Evolutionary conservation across 2,797 vertebrate species (phyloP), one percentile per base, ranked within the genome.

Genomic region (Eospalax fontanierii): DNA sequence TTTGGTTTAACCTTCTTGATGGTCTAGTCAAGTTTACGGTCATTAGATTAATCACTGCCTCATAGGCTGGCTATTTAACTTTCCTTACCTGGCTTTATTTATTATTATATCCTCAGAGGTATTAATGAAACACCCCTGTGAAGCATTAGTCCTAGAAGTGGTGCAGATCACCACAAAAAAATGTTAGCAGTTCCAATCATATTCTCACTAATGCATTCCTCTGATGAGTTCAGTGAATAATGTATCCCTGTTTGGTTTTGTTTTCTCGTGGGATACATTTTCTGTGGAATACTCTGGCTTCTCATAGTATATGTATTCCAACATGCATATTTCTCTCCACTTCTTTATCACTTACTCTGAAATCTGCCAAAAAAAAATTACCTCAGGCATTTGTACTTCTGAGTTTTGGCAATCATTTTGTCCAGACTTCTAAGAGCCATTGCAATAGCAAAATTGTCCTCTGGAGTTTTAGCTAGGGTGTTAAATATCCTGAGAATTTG

Each of bases 401-500:
- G 75, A 63, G 4, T 66, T 66, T 50, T 82, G 18, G n/a, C 14
- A 71, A 30, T 83, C 46, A 68, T 28, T 79, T 59, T 89, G 28
- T n/a, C 33, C 21, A 68, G 24, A 87, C 26, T 90, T 86, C 4
- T 79, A 78, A 81, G 21, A 50, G 11, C 65, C 28, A 65, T 78
- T 46, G 21, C 46, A 82, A 5, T 59, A 71, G 14, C n/a, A 71
- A 78, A 81, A 87, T 24, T 84, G 50, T 83, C n/a, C 40, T 92
- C 65, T 73, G 38, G 50, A 86, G 30, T 81, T 26, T 54, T 68
- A 80, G 73, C 59, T 35, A 87, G 16, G 22, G 66, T 87, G 61
- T 43, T 89, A 70, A 75, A 81, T 76, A 87, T 88, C 59, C 43
- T 91, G 65, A 79, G 83, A 83, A 87, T 87, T 15, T 73, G 63